These are phyloP conservation scores for Pseudorhombus dupliciocellatus DNA, from an alignment of 2,113 vertebrate genomes.

Conservation along the genomic window DNA sequence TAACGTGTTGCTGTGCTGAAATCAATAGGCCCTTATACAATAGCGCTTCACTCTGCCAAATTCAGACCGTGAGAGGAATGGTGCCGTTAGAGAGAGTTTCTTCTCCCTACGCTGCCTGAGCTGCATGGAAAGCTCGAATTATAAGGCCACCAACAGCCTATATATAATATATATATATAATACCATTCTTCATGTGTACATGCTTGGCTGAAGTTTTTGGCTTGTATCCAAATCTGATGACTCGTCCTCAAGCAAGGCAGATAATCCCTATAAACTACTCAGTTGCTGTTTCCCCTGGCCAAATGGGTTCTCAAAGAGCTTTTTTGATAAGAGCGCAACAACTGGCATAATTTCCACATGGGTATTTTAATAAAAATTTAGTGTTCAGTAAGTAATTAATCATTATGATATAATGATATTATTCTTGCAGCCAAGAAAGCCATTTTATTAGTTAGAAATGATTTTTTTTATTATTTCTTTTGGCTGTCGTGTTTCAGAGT, in stretches of 20 bases:
- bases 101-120: conserved; percentile 1
- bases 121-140: conserved; percentile 26
- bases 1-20: conserved; percentile 19
- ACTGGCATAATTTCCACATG: background rate
- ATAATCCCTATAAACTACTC: conserved; percentile 14
- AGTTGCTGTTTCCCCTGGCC: conserved; percentile 20
- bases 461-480: background rate
- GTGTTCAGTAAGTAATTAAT: background rate
- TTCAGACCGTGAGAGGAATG: conserved; percentile 19
- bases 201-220: conserved; percentile 41
- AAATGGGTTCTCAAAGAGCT: conserved; percentile 11
- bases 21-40: conserved; percentile 25
- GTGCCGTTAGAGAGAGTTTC: conserved; percentile 11
- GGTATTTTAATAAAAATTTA: background rate
- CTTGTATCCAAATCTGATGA: conserved; percentile 36
- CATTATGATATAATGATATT: background rate
- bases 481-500: conserved; percentile 68
- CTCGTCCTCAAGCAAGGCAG: conserved; percentile 43
- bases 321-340: background rate
- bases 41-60: conserved; percentile 7
- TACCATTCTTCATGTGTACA: conserved; percentile 44
- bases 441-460: background rate
- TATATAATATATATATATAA: conserved; percentile 26
- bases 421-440: background rate
- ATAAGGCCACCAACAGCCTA: conserved; percentile 33